A percentile compares a stretch with the other conserved stretches of the same genome.
Conservation (phyloP, 2,888 invertebrate genomes). For the Epistrophe eligans region DNA sequence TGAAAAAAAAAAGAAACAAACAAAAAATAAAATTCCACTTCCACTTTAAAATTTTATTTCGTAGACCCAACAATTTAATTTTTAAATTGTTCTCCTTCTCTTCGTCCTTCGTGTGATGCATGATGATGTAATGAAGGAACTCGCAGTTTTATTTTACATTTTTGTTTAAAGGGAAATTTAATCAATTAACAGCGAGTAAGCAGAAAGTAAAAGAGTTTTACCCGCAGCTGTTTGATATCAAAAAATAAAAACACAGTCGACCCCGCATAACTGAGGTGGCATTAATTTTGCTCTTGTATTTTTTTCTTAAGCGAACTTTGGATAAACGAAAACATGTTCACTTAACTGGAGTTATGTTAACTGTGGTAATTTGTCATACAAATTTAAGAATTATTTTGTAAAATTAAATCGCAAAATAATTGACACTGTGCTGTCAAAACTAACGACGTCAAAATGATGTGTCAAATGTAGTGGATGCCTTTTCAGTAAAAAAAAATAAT, state of each 20-base stretch:
- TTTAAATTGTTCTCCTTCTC: slow-evolving; percentile 32
- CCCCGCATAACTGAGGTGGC: not conserved
- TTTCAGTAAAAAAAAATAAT: no score
- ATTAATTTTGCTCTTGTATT: not conserved
- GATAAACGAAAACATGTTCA: not conserved
- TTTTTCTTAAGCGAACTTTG: not conserved
- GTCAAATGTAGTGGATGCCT: no score
- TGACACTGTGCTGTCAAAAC: no score
- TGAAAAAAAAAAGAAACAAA: slow-evolving; percentile 22
- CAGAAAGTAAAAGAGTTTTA: slow-evolving; percentile 15
- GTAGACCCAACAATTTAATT: slow-evolving; percentile 40
- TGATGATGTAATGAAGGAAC: slow-evolving; percentile 28
- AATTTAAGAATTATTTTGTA: no score
- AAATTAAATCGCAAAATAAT: no score
- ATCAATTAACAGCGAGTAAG: slow-evolving; percentile 67
- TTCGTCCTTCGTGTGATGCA: slow-evolving; percentile 5
- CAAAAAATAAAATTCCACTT: slow-evolving; percentile 43
- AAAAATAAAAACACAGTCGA: slow-evolving; percentile 47
- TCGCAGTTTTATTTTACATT: not conserved
- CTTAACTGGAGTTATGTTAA: no score
- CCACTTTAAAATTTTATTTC: slow-evolving; percentile 57
- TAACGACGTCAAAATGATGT: no score
- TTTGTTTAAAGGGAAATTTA: slow-evolving; percentile 60
- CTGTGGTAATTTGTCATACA: no score
- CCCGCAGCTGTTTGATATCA: not conserved